Conservation (phyloP, 2,113 vertebrate species). For the Podarcis muralis region DNA sequence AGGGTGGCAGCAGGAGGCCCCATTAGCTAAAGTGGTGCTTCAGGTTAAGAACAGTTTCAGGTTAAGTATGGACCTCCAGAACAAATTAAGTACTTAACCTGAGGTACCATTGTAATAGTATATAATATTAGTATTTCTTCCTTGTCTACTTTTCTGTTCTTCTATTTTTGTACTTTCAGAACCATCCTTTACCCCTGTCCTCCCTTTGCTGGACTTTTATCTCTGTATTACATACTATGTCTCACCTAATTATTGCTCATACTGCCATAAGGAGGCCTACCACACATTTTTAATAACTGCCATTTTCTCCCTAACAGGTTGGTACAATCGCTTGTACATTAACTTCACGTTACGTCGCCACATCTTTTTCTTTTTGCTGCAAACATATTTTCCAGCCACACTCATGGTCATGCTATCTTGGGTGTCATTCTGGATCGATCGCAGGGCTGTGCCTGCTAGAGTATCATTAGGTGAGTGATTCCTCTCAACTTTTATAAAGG, state of each 20-base stretch:
- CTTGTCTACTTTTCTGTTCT: neutral
- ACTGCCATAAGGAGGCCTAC: neutral
- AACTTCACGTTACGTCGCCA: conserved; percentile 91
- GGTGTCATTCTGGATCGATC: conserved; percentile 96
- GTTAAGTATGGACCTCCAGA: no score
- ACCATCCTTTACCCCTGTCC: neutral
- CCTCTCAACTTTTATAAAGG: neutral
- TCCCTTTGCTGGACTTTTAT: neutral
- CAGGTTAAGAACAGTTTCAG: no score
- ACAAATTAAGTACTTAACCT: no score
- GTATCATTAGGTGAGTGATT: conserved; percentile 88
- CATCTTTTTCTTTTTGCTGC: conserved; percentile 95
- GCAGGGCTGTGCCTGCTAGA: conserved; percentile 89
- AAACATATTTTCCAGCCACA: conserved; percentile 92
- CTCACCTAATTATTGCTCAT: neutral
- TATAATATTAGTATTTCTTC: no score
- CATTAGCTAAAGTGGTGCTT: no score
- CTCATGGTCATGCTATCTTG: conserved; percentile 96
- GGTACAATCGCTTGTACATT: conserved; percentile 95
- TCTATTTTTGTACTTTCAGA: neutral
- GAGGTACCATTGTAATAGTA: neutral
- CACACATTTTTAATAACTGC: neutral
- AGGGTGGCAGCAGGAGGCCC: no score
- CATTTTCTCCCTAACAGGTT: conserved; percentile 76
- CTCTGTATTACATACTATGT: neutral